A percentile compares a stretch with the other conserved stretches of the same genome.
Evolutionary conservation across 2,797 vertebrate genomes (phyloP).

Genomic region (Zenarchopterus dispar): DNA sequence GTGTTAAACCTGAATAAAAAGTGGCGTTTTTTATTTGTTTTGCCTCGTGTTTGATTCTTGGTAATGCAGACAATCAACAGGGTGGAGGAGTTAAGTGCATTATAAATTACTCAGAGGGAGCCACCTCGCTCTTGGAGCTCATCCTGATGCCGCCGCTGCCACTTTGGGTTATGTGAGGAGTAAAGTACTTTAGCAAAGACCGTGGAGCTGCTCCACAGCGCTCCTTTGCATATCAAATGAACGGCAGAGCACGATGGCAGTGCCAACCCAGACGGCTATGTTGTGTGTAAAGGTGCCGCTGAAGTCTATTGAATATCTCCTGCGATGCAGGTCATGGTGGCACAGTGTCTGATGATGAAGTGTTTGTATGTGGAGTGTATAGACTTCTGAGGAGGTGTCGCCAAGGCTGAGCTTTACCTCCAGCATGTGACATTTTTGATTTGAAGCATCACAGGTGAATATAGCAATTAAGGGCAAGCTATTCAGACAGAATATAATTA

Average conservation of each 20-base stretch:
- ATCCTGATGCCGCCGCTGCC: constrained; percentile 80
- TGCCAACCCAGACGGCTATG: constrained; percentile 74
- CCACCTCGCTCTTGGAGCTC: constrained; percentile 79
- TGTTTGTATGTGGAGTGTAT: constrained; percentile 32
- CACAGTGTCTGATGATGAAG: constrained; percentile 53
- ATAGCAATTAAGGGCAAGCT: constrained; percentile 65
- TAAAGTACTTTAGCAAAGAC: constrained; percentile 83
- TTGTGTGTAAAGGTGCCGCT: constrained; percentile 62
- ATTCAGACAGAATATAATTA: constrained; percentile 53
- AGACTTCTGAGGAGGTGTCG: constrained; percentile 43
- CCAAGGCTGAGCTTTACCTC: constrained; percentile 41
- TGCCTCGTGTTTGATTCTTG: constrained; percentile 72
- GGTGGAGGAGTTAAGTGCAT: constrained; percentile 84
- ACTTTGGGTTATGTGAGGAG: constrained; percentile 85
- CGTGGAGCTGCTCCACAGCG: constrained; percentile 74
- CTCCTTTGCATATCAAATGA: constrained; percentile 87
- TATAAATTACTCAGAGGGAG: constrained; percentile 80
- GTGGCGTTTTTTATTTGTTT: constrained; percentile 82
- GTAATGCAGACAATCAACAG: constrained; percentile 83
- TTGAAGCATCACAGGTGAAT: constrained; percentile 64
- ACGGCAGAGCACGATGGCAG: constrained; percentile 70
- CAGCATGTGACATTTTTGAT: constrained; percentile 56
- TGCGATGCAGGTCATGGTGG: constrained; percentile 60
- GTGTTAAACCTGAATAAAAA: constrained; percentile 81
- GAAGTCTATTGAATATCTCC: constrained; percentile 56